A percentile compares a stretch with the other conserved stretches of the same genome.
These are phyloP conservation scores for Girardia tigrina DNA, from an alignment of 2,888 invertebrate species.

Conservation along the genomic window DNA sequence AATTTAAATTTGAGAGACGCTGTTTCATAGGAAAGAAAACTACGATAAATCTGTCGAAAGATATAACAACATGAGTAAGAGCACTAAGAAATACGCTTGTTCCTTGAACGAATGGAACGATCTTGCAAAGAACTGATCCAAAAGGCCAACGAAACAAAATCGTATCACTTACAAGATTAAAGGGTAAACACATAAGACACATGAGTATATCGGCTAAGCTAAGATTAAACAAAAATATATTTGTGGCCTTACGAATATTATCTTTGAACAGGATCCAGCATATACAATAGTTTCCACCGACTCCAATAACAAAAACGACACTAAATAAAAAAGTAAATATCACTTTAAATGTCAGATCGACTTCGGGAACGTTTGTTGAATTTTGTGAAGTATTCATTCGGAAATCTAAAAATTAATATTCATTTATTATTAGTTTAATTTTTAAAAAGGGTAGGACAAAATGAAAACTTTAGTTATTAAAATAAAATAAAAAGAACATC, in stretches of 20 bases:
- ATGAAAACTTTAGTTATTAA: no score
- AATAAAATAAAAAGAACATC: no score
- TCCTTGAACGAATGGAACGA: conserved; percentile 19
- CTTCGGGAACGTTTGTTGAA: not conserved
- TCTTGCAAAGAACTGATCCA: conserved; percentile 18
- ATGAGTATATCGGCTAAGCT: conserved; percentile 30
- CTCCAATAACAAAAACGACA: not conserved
- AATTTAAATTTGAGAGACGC: not conserved
- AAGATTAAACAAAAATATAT: conserved; percentile 32
- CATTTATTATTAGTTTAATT: no score
- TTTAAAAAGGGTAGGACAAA: no score
- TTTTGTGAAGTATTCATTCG: no score
- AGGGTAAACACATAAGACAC: not conserved
- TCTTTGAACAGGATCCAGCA: conserved; percentile 26
- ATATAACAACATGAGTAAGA: conserved; percentile 34
- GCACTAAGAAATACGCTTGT: conserved; percentile 8
- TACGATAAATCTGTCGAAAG: conserved; percentile 28
- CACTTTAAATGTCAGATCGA: not conserved
- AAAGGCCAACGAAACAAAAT: conserved; percentile 29
- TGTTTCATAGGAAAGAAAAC: conserved; percentile 32
- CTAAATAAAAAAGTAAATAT: not conserved
- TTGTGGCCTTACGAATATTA: conserved; percentile 25
- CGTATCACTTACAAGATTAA: conserved; percentile 17
- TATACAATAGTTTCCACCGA: not conserved
- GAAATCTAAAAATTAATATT: no score